Percentiles rank a stretch among this genome's conserved stretches.
Evolutionary conservation across 2,888 invertebrate genomes (phyloP).

Genomic region (Ceramica pisi): DNA sequence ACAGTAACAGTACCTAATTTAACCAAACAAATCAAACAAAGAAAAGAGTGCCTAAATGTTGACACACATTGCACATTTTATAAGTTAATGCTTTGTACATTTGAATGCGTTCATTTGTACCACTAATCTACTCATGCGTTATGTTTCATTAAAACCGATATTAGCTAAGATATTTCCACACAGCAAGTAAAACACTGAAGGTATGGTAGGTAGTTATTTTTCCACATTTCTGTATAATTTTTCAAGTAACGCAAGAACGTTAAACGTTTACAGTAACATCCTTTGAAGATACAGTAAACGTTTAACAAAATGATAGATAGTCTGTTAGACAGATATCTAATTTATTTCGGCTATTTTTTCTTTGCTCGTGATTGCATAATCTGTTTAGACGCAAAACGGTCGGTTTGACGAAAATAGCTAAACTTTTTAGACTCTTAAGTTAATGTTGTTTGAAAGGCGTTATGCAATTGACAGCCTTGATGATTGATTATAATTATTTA

Average conservation of each 20-base stretch:
- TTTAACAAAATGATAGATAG: slow-evolving; percentile 37
- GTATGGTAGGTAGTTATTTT: slow-evolving; percentile 18
- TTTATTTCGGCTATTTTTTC: slow-evolving; percentile 30
- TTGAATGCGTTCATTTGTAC: slow-evolving; percentile 43
- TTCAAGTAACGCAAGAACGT: slow-evolving; percentile 20
- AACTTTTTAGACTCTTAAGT: slow-evolving; percentile 40
- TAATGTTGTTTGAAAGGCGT: slow-evolving; percentile 55
- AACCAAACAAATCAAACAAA: background rate
- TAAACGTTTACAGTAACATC: slow-evolving; percentile 12
- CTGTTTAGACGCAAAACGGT: slow-evolving; percentile 29
- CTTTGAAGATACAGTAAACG: slow-evolving; percentile 24
- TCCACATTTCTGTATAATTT: slow-evolving; percentile 29
- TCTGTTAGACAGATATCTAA: slow-evolving; percentile 12
- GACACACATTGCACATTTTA: background rate
- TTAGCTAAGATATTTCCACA: slow-evolving; percentile 47
- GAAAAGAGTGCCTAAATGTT: background rate
- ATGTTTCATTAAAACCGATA: slow-evolving; percentile 46
- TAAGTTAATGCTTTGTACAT: slow-evolving; percentile 16
- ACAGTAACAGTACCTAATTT: background rate
- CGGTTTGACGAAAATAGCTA: slow-evolving; percentile 22
- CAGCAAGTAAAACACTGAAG: slow-evolving; percentile 17
- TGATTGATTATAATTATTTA: slow-evolving; percentile 49
- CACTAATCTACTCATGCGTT: slow-evolving; percentile 55
- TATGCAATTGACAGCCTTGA: slow-evolving; percentile 45
- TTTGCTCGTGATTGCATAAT: slow-evolving; percentile 48